Evolutionary conservation across 2,113 vertebrate genomes (phyloP), one percentile per base, ranked within the genome.

Genomic region (Callipepla squamata): DNA sequence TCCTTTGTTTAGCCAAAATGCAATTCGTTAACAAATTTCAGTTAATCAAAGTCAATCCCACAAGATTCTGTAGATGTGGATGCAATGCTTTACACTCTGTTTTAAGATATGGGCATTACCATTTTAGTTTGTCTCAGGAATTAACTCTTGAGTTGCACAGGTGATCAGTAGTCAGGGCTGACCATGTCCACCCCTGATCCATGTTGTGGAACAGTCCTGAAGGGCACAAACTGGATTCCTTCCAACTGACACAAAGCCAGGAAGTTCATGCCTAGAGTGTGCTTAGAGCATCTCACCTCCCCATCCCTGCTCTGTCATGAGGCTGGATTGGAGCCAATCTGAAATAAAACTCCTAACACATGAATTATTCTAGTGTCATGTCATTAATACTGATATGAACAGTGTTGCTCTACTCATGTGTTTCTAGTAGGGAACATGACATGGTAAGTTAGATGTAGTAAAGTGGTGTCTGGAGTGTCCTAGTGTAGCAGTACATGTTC

Each of bases 1-100:
- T 69, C 23, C 67, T 51, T 44, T 4, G 2, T 59, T 92, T 83
- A 76, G 23, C 36, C 66, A 42, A 69, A 88, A n/a, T 18, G 17
- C 21, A 7, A 58, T 42, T 22, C 0, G 8, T 15, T 65, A 63
- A 21, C 8, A 15, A 44, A 48, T 75, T 62, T 48, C 42, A 63
- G 1, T 53, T 93, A 61, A 40, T 70, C 25, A 7, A 34, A 61
- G 11, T 67, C 72, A 62, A 59, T 48, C 76, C 48, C 30, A 6
- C 25, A 13, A 30, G 42, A 34, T 66, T 50, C 48, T 1, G 1
- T 18, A 79, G 32, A 30, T 68, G 13, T 5, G 9, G 32, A 23
- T 72, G 15, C 13, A 9, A 2, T 25, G 7, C 45, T 91, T 82
- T 82, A 18, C n/a, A 8, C 8, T 44, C 0, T 0, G 32, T 51